A percentile compares a stretch with the other conserved stretches of the same genome.
phyloP scores from a whole-genome alignment of 1,140 invertebrate genomes.

The Microplitis mediator region DNA sequence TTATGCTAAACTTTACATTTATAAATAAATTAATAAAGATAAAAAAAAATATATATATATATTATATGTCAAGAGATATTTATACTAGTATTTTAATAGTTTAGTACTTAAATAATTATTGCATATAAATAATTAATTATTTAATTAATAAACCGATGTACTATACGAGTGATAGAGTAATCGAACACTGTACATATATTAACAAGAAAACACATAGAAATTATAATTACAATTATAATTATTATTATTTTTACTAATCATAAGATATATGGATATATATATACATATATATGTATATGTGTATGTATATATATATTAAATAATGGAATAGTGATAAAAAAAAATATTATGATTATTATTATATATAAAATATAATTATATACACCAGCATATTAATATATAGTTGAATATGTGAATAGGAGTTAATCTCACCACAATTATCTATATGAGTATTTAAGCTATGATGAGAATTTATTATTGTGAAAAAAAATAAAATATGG shows the following conservation, averaged over 20 bases:
- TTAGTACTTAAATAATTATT: conserved; percentile 47
- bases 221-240: conserved; percentile 31
- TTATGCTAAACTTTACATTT: conserved; percentile 46
- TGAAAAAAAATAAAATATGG: conserved; percentile 20
- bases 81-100: conserved; percentile 62
- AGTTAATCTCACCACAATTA: conserved; percentile 37
- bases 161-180: conserved; percentile 37
- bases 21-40: conserved; percentile 45
- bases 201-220: conserved; percentile 12
- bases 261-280: conserved; percentile 37
- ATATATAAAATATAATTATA: conserved; percentile 45
- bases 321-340: conserved; percentile 39
- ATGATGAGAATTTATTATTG: conserved; percentile 33
- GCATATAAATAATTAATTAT: conserved; percentile 37
- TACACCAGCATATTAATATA: conserved; percentile 45
- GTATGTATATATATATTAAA: background rate
- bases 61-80: conserved; percentile 56
- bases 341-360: conserved; percentile 34
- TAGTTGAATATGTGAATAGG: conserved; percentile 49
- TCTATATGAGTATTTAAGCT: conserved; percentile 32
- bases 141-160: conserved; percentile 36
- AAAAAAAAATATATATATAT: conserved; percentile 31
- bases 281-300: background rate
- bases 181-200: conserved; percentile 27
- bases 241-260: conserved; percentile 23